These are phyloP conservation scores for Cephalopachus bancanus DNA, from an alignment of 2,797 vertebrate genomes.

Conservation along the genomic window DNA sequence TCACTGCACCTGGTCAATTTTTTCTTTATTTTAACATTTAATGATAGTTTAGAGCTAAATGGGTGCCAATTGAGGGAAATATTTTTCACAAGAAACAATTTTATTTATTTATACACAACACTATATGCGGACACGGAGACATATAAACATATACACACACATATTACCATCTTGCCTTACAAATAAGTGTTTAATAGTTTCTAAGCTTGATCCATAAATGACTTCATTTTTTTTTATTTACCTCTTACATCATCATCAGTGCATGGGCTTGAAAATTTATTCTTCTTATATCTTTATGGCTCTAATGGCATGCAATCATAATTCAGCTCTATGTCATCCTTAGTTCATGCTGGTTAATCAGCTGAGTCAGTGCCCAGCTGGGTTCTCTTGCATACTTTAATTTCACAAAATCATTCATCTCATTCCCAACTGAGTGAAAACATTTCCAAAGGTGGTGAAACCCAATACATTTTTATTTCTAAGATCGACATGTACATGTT, in stretches of 20 bases:
- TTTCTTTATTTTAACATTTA: neutral
- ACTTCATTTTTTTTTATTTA: neutral
- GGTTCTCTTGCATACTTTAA: slow-evolving; percentile 9
- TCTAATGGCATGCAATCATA: neutral
- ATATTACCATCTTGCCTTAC: neutral
- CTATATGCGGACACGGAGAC: neutral
- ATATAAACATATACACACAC: neutral
- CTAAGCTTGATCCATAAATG: neutral
- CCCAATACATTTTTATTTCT: neutral
- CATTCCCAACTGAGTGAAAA: slow-evolving; percentile 66
- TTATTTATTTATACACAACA: neutral
- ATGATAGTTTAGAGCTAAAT: neutral
- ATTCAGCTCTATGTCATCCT: neutral
- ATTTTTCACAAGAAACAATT: neutral
- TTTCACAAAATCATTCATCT: slow-evolving; percentile 69
- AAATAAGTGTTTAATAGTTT: neutral
- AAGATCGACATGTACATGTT: neutral
- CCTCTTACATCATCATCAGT: neutral
- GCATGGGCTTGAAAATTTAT: neutral
- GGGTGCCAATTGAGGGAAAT: neutral
- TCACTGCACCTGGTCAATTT: neutral
- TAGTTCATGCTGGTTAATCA: slow-evolving; percentile 12
- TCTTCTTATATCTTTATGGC: neutral
- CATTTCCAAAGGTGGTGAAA: slow-evolving; percentile 42
- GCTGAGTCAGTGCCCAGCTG: slow-evolving; percentile 55